Percentiles rank a stretch among this genome's conserved stretches.
These are phyloP conservation scores for Poecile atricapillus DNA, from an alignment of 2,113 vertebrate genomes.

Conservation along the genomic window DNA sequence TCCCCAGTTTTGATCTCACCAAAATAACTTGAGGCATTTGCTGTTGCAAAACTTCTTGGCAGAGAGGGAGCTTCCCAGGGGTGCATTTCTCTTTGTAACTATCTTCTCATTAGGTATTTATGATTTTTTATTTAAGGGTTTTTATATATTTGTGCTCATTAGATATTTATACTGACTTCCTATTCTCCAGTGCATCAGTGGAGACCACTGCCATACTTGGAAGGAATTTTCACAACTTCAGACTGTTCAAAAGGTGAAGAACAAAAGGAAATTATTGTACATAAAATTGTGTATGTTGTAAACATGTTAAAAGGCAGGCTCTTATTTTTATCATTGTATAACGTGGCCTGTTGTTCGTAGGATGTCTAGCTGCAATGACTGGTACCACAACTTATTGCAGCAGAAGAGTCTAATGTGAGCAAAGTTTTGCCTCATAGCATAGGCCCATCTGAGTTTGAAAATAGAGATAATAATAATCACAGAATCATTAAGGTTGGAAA, in stretches of 20 bases:
- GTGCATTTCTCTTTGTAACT: background rate
- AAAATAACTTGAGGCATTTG: background rate
- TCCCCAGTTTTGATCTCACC: background rate
- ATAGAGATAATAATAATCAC: background rate
- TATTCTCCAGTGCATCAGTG: background rate
- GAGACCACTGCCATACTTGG: background rate
- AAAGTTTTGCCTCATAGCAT: background rate
- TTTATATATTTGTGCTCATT: background rate
- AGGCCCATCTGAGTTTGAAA: background rate
- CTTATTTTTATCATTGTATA: background rate
- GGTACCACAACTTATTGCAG: background rate
- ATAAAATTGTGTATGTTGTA: background rate
- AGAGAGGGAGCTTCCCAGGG: background rate
- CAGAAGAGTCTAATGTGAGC: background rate
- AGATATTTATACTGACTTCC: background rate
- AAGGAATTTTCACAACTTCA: background rate
- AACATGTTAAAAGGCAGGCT: background rate
- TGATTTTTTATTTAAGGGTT: background rate
- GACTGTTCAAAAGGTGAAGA: background rate
- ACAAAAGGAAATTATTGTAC: background rate
- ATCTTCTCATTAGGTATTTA: background rate
- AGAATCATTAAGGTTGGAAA: background rate
- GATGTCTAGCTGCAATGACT: background rate
- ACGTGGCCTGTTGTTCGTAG: background rate
- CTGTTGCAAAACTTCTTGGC: background rate